Evolutionary conservation across 2,888 invertebrate genomes (phyloP), one percentile per base, ranked within the genome.

Genomic region (Leucania comma): DNA sequence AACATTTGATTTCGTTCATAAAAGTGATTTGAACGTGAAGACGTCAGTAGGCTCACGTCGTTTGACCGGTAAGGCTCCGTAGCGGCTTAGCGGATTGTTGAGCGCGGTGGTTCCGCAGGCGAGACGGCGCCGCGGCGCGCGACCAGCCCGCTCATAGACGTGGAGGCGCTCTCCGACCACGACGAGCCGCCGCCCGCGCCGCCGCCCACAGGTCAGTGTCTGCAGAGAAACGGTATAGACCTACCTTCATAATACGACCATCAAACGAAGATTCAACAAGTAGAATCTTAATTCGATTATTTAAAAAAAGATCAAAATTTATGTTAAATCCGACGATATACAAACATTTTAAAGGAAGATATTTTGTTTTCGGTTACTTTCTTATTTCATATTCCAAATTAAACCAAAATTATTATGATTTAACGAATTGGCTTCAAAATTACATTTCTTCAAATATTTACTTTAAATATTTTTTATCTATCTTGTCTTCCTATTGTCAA

Each of bases 61-160:
- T 85, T 85, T 85, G 85, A 86, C 86, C 86, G 80, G 82, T 83
- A 78, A 80, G 83, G 81, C 82, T 81, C 78, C 80, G 86, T 87
- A 86, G 86, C 86, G 87, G 83, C 80, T 72, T 82, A 80, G 88
- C 87, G 85, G 86, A 86, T 87, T 81, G 86, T 83, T 84, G 85
- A 78, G 86, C 77, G 85, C 78, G 86, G 87, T 88, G 88, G 90
- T 90, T 89, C 85, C 86, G 86, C 94, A 97, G 97, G 97, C 97
- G 97, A 97, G 95, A 96, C 97, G 95, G 96, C 96, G 91, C 91
- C 96, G 94, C 92, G 96, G 92, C 93, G 96, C 94, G 92, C 96
- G 96, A 89, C 96, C 95, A 97, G 97, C 94, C 97, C 97, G 89
- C 96, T 97, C 93, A 97, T 97, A 90, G 97, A 97, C 94, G 97